A percentile compares a stretch with the other conserved stretches of the same genome.
These are phyloP conservation scores for Brachymystax lenok DNA, from an alignment of 2,797 vertebrate species.

Conservation along the genomic window DNA sequence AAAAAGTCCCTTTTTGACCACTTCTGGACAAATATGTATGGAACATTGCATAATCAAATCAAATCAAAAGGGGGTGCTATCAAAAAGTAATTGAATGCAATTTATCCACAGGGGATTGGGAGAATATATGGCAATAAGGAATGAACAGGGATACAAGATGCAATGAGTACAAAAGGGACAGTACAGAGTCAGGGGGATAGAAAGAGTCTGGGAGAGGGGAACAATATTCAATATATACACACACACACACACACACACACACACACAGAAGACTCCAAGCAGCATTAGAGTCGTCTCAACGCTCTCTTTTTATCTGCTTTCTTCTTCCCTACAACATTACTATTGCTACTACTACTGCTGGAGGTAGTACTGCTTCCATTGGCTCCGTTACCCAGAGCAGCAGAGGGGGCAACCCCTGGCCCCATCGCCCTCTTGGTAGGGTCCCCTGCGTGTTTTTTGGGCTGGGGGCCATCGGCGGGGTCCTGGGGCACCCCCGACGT, in stretches of 20 bases:
- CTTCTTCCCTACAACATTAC: constrained; percentile 84
- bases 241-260: constrained; percentile 35
- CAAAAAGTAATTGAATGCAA: too few relatives aligned
- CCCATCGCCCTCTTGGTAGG: constrained; percentile 72
- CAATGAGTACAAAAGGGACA: constrained; percentile 59
- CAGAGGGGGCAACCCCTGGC: constrained; percentile 59
- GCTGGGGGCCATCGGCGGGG: constrained; percentile 78
- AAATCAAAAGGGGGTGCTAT: too few relatives aligned
- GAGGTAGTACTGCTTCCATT: constrained; percentile 69
- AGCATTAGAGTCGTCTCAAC: constrained; percentile 87
- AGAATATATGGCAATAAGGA: constrained; percentile 42
- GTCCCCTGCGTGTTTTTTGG: constrained; percentile 83
- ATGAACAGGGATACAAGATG: constrained; percentile 32
- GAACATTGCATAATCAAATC: too few relatives aligned
- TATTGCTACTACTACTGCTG: constrained; percentile 77
- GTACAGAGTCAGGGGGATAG: constrained; percentile 49
- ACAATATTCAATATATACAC: constrained; percentile 74
- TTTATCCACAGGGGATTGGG: constrained; percentile 26
- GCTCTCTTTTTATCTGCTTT: constrained; percentile 94
- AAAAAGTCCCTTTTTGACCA: too few relatives aligned
- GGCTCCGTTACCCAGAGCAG: constrained; percentile 70
- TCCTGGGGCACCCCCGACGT: constrained; percentile 76
- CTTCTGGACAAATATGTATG: too few relatives aligned
- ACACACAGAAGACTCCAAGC: constrained; percentile 42
- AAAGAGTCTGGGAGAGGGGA: constrained; percentile 28